Percentiles rank a stretch among this genome's conserved stretches.
Conservation (phyloP, 2,113 vertebrate species). For the western clawed frog (Xenopus tropicalis) region UCB_Xtro_10.0 CM004444.2:50541501-50542000, state of each 20-base stretch:
- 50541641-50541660: slow-evolving; percentile 63
- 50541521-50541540: slow-evolving; percentile 55
- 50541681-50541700: slow-evolving; percentile 40
- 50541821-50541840: no score
- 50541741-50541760: no score
- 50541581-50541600: slow-evolving; percentile 49
- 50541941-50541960: slow-evolving; percentile 69
- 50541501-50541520: slow-evolving; percentile 49
- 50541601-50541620: slow-evolving; percentile 63
- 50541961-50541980: slow-evolving; percentile 70
- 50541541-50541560: slow-evolving; percentile 68
- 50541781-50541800: no score
- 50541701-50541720: slow-evolving; percentile 39
- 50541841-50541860: no score
- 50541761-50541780: no score
- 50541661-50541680: slow-evolving; percentile 60
- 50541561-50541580: slow-evolving; percentile 76
- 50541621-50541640: slow-evolving; percentile 67
- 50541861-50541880: no score
- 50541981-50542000: slow-evolving; percentile 22
- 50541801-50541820: no score
- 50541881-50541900: slow-evolving; percentile 25
- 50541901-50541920: slow-evolving; percentile 63
- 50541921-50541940: slow-evolving; percentile 64
- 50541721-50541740: not conserved